Conservation (phyloP, 1,140 invertebrate species). For the Euura lappo region DNA sequence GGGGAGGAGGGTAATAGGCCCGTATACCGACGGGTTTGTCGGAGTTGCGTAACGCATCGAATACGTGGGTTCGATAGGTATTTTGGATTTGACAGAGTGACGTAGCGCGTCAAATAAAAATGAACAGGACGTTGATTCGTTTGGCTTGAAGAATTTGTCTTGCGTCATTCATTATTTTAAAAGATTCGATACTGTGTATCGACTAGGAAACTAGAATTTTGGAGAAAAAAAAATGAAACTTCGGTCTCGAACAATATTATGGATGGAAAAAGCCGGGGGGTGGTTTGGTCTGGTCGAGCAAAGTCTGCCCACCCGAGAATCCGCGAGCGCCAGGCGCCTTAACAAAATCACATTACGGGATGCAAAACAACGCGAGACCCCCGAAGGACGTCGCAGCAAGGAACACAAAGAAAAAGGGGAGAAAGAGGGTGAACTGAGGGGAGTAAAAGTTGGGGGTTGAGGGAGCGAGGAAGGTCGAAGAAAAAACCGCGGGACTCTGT, state of each 20-base stretch:
- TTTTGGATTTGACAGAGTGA: too few relatives aligned
- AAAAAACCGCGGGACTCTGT: neutral
- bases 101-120: too few relatives aligned
- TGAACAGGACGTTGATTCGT: too few relatives aligned
- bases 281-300: neutral
- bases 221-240: neutral
- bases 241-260: neutral
- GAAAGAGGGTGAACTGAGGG: too few relatives aligned
- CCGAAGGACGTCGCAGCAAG: neutral
- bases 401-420: neutral
- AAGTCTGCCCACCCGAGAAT: too few relatives aligned
- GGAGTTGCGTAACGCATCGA: too few relatives aligned
- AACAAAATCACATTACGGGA: neutral
- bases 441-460: too few relatives aligned
- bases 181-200: neutral
- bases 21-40: too few relatives aligned
- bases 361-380: constrained; percentile 1
- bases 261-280: neutral
- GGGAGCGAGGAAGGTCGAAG: neutral
- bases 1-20: too few relatives aligned
- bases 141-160: neutral
- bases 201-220: neutral
- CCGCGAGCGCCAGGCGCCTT: neutral
- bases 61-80: too few relatives aligned
- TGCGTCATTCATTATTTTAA: neutral